A percentile compares a stretch with the other conserved stretches of the same genome.
phyloP scores from a whole-genome alignment of 2,888 invertebrate genomes.

The Onchidella celtica region DNA sequence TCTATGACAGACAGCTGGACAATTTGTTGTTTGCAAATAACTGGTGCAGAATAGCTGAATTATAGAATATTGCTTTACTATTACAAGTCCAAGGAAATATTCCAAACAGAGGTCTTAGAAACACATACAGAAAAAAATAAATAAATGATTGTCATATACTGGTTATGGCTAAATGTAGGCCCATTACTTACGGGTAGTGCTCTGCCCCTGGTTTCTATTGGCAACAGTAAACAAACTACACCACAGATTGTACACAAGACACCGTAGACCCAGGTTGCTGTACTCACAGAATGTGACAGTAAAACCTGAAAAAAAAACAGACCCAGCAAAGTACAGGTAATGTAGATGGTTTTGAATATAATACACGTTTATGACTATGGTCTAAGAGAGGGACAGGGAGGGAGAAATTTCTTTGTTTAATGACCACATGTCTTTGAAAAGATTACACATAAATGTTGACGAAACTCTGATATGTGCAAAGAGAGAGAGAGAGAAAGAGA shows the following conservation, averaged over 20 bases:
- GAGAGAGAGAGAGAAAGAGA: background rate
- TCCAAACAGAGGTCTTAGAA: no score
- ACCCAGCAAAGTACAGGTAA: background rate
- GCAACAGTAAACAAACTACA: slow-evolving; percentile 88
- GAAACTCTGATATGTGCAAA: background rate
- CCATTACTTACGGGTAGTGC: slow-evolving; percentile 81
- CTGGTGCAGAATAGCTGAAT: no score
- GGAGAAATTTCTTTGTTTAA: background rate
- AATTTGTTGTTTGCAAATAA: no score
- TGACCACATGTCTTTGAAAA: background rate
- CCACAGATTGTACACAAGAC: slow-evolving; percentile 89
- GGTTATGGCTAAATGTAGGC: background rate
- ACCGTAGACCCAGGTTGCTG: slow-evolving; percentile 87
- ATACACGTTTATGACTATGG: no score
- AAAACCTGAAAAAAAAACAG: slow-evolving; percentile 63
- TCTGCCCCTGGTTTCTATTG: slow-evolving; percentile 91
- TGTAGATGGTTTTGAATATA: no score
- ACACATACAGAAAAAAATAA: no score
- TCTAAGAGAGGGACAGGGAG: no score
- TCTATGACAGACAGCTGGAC: no score
- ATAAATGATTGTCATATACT: no score
- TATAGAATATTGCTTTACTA: no score
- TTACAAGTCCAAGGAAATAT: no score
- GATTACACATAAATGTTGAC: background rate
- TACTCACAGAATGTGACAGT: slow-evolving; percentile 62